Percentiles rank a stretch among this genome's conserved stretches.
Evolutionary conservation across 2,797 vertebrate species (phyloP).

Genomic region (Onychomys torridus): DNA sequence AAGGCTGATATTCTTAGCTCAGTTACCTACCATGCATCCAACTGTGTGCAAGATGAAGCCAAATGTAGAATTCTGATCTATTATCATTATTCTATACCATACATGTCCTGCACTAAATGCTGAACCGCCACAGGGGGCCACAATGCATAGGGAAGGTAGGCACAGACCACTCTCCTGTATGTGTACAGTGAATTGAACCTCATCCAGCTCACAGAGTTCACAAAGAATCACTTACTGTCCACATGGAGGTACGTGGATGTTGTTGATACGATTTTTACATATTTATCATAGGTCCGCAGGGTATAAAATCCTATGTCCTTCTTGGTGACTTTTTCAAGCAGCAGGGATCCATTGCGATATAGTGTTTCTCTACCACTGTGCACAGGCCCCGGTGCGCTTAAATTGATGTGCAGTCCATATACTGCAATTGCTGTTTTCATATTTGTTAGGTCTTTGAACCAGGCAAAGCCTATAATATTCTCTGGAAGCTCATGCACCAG

Average conservation of each 20-base stretch:
- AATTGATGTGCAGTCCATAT: neutral
- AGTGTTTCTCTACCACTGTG: neutral
- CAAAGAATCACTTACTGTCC: neutral
- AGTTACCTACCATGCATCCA: neutral
- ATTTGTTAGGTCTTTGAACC: neutral
- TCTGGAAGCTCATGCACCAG: neutral
- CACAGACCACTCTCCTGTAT: neutral
- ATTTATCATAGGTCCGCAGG: fast-evolving
- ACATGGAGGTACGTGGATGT: neutral
- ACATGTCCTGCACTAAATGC: neutral
- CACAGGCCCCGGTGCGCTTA: neutral
- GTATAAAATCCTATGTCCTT: neutral
- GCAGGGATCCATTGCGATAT: neutral
- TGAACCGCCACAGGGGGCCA: too few species aligned
- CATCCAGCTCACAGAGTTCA: neutral
- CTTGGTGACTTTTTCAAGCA: neutral
- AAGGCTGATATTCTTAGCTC: neutral
- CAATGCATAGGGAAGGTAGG: neutral
- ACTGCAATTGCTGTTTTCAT: neutral
- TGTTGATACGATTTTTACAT: neutral
- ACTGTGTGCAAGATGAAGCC: neutral
- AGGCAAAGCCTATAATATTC: neutral
- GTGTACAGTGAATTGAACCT: neutral
- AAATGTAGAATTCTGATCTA: neutral
- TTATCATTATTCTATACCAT: too few species aligned